Base-by-base conservation (phyloP, 2,888 invertebrate genomes). In the Scotopteryx bipunctaria region DNA sequence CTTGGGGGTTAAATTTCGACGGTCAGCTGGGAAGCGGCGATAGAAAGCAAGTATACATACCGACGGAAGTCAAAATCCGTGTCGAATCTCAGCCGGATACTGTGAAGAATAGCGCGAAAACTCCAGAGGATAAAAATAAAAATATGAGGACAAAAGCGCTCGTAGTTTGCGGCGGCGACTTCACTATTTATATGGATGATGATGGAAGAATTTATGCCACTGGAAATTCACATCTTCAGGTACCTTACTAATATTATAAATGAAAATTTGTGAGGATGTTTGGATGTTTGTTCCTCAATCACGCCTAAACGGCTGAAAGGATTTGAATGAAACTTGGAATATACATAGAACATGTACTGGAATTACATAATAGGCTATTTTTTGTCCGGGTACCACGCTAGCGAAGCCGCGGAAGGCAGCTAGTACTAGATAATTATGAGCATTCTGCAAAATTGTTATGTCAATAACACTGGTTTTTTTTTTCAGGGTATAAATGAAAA, bases 1-100 rank as follows among this genome's bases (percentile, higher is more conserved):
- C 94, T 0, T 98, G 97, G 96, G 98, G 98, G 1, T 93, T 96
- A 57, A 97, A 97, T 82, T 92, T 96, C 56, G 97, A 98, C 73
- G 97, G 97, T 23, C 98, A 98, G 77, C 86, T 98, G 44, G 97
- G 91, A 13, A 94, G 93, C 48, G 95, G 95, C 1, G 93, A 93
- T 54, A 87, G 93, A 54, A 92, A 91, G 57, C 92, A 93, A 65
- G 83, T 93, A 2, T 61, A 73, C n/a, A 82, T 90, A 61, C 93
- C 93, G 0, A 92, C 92, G 0, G 89, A 92, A 46, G 84, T 93
- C 1, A 84, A 81, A 60, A 81, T 91, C 31, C 83, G 83, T 41
- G 79, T 81, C 1, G 81, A 86, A 32, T 69, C 67, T 13, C 78
- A 67, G 35, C 71, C 66, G 14, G 83, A 85, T 5, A 64, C 67